Evolutionary conservation across 2,113 vertebrate genomes (phyloP).

Genomic region (Anarhynchus alexandrinus): DNA sequence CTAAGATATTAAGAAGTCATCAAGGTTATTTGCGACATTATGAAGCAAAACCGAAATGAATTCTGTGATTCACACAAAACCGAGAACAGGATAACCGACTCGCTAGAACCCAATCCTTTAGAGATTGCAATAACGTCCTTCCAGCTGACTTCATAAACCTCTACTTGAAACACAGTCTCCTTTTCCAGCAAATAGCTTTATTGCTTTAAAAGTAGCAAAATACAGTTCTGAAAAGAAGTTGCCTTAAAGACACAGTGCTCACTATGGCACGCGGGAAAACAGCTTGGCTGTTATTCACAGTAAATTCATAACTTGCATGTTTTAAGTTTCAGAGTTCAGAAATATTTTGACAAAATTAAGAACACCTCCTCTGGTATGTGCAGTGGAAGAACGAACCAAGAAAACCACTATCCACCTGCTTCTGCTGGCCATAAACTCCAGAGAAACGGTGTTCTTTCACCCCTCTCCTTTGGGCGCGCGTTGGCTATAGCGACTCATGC

Average conservation of each 20-base stretch:
- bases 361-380: background rate
- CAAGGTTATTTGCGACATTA: background rate
- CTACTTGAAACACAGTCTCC: background rate
- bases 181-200: background rate
- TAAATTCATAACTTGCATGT: background rate
- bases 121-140: background rate
- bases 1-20: background rate
- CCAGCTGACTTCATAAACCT: slow-evolving; percentile 25
- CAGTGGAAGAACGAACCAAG: background rate
- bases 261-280: background rate
- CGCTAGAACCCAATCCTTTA: slow-evolving; percentile 34
- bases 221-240: background rate
- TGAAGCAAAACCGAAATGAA: slow-evolving; percentile 44
- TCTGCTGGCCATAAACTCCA: background rate
- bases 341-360: slow-evolving; percentile 30
- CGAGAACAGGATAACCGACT: background rate
- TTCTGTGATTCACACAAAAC: slow-evolving; percentile 10
- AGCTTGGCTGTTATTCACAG: background rate
- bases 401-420: background rate
- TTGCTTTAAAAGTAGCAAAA: background rate
- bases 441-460: background rate
- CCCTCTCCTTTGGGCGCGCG: background rate
- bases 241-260: background rate
- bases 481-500: background rate
- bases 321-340: background rate